Conservation (phyloP, 2,888 invertebrate species). For the Crossocerus cetratus region DNA sequence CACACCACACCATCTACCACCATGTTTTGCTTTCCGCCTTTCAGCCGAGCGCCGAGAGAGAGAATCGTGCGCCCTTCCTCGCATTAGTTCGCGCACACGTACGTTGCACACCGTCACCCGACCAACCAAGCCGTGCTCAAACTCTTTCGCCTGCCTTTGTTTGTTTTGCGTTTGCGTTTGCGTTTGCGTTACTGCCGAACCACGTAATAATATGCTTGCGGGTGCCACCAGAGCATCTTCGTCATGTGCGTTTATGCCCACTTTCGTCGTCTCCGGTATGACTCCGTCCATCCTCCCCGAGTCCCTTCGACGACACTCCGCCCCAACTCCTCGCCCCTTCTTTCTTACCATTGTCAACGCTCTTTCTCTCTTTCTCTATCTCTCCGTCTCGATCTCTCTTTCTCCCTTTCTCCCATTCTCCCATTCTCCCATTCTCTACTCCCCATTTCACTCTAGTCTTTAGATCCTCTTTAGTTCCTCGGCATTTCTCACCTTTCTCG, state of each 20-base stretch:
- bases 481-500: constrained; percentile 8
- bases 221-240: constrained; percentile 47
- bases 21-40: constrained; percentile 21
- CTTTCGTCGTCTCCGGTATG: constrained; percentile 24
- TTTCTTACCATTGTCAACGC: constrained; percentile 49
- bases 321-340: not conserved
- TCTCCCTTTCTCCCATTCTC: not conserved
- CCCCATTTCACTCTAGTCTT: not conserved
- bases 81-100: constrained; percentile 55
- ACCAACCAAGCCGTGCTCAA: constrained; percentile 73
- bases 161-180: constrained; percentile 42
- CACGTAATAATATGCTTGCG: constrained; percentile 52
- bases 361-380: not conserved
- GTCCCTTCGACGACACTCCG: constrained; percentile 31
- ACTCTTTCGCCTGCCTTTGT: constrained; percentile 43
- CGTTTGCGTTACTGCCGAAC: constrained; percentile 52
- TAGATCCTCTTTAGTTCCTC: not conserved
- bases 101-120: constrained; percentile 70
- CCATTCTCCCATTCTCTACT: not conserved
- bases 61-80: constrained; percentile 49
- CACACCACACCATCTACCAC: constrained; percentile 51
- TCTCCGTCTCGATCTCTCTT: not conserved
- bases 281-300: constrained; percentile 17
- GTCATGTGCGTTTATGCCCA: constrained; percentile 31
- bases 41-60: constrained; percentile 45